Percentiles rank a stretch among this genome's conserved stretches.
phyloP scores from a whole-genome alignment of 2,113 vertebrate genomes.

The Melanerpes aurifrons region DNA sequence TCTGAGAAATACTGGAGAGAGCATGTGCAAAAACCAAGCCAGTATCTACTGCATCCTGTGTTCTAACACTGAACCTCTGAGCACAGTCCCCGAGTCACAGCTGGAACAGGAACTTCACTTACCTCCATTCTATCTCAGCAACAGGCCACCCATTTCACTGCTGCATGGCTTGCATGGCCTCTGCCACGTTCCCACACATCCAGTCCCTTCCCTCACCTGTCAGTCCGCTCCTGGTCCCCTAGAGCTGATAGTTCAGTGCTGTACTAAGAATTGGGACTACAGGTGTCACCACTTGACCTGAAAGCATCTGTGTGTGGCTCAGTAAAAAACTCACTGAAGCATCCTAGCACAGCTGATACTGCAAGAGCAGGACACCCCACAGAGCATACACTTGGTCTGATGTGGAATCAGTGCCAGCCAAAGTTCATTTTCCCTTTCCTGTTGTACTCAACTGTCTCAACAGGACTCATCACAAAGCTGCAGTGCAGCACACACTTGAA shows the following conservation, averaged over 20 bases:
- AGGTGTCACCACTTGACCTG: background rate
- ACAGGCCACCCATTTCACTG: background rate
- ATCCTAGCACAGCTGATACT: background rate
- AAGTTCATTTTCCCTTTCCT: background rate
- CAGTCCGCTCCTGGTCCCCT: background rate
- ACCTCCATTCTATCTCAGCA: background rate
- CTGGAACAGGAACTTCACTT: background rate
- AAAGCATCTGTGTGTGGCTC: background rate
- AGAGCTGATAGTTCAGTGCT: background rate
- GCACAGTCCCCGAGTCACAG: background rate
- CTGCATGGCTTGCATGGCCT: rapidly evolving
- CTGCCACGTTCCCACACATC: background rate
- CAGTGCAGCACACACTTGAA: background rate
- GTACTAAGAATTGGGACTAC: background rate
- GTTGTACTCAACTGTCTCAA: background rate
- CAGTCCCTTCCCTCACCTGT: background rate
- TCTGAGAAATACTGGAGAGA: background rate
- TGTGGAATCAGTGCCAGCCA: background rate
- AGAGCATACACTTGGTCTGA: background rate
- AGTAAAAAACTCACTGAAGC: background rate
- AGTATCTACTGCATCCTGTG: background rate
- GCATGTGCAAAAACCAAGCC: background rate
- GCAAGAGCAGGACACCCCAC: background rate
- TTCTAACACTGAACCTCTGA: background rate
- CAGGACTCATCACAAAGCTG: background rate